These are phyloP conservation scores for Enteromius trimaculatus DNA, from an alignment of 2,797 vertebrate genomes.

Conservation along the genomic window DNA sequence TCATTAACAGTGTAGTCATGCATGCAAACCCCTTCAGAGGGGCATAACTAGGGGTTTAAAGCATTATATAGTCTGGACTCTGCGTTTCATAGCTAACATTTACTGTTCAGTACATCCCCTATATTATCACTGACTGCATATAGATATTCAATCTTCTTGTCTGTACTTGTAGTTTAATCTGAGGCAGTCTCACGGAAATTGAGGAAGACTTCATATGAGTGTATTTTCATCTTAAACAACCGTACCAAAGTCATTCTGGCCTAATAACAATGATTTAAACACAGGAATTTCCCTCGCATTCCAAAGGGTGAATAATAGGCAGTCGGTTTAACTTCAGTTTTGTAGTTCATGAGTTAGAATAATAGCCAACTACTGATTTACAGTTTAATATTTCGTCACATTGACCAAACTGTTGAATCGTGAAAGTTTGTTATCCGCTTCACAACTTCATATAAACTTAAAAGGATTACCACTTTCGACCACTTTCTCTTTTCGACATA, in stretches of 20 bases:
- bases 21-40: not conserved
- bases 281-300: conserved; percentile 20
- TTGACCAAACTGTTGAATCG: not conserved
- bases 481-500: conserved; percentile 22
- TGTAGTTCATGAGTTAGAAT: not conserved
- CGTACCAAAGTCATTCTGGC: not conserved
- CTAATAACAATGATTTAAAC: conserved; percentile 11
- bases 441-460: conserved; percentile 2
- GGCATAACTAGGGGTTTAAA: conserved; percentile 1
- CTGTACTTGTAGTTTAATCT: conserved; percentile 13
- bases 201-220: not conserved
- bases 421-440: not conserved
- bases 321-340: not conserved
- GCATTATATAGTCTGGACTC: not conserved
- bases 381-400: conserved; percentile 15
- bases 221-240: not conserved
- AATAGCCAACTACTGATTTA: not conserved
- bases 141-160: conserved; percentile 13
- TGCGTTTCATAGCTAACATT: not conserved
- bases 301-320: not conserved
- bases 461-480: not conserved
- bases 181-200: not conserved
- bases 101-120: not conserved
- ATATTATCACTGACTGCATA: not conserved
- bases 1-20: conserved; percentile 43